phyloP scores from a whole-genome alignment of 2,113 vertebrate genomes.

The Falco punctatus region DNA sequence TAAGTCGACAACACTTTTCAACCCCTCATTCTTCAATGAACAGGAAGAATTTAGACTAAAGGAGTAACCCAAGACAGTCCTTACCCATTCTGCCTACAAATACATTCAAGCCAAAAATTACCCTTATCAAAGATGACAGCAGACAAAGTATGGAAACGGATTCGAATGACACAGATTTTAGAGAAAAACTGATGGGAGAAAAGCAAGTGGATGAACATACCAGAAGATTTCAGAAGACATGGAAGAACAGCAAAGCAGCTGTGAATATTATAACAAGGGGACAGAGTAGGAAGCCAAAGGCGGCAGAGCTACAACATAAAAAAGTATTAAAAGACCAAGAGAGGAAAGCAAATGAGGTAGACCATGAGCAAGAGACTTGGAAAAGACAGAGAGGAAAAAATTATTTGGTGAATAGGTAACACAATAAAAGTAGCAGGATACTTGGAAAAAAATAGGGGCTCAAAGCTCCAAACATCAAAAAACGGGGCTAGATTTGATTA shows the following conservation, averaged over 20 bases:
- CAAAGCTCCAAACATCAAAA: background rate
- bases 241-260: background rate
- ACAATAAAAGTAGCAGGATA: background rate
- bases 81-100: background rate
- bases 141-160: background rate
- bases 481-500: background rate
- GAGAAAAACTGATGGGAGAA: background rate
- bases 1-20: background rate
- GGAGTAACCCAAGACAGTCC: background rate
- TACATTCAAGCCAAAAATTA: background rate
- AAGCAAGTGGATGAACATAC: background rate
- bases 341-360: background rate
- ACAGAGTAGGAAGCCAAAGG: background rate
- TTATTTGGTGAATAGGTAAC: background rate
- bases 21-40: background rate
- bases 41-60: background rate
- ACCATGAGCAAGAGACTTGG: background rate
- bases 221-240: background rate
- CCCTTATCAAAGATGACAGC: background rate
- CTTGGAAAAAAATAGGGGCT: background rate
- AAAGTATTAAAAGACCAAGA: background rate
- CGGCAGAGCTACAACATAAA: background rate
- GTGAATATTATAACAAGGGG: background rate
- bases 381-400: background rate
- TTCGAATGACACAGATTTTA: background rate